Base-by-base conservation (phyloP, 2,797 vertebrate species). In the Hemibagrus guttatus region DNA sequence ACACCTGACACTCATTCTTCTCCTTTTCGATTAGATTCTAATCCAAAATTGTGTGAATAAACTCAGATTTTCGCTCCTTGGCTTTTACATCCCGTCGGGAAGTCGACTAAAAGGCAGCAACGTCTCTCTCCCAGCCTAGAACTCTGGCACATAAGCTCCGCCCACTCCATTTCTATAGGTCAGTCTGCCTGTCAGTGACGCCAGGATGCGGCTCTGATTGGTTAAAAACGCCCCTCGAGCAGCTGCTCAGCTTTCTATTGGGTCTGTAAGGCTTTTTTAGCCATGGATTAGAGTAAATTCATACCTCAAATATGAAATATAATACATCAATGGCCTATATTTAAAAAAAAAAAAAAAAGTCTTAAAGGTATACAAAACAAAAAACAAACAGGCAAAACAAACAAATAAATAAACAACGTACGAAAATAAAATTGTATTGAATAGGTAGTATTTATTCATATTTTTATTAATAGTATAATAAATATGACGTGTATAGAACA, bases 121-220 rank as follows among this genome's bases (percentile, higher is more conserved):
- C 92, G 89, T 90, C 87, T 90, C 92, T 93, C 90, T 91, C 93
- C 92, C 1, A 82, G 92, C 92, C 90, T 89, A 88, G 68, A 91
- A 91, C 89, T 92, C 89, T 84, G 16, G 79, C 75, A 52, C 74
- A 83, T 58, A 85, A 79, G 63, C 85, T 89, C 90, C 56, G 69
- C 92, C 94, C 90, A 85, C 42, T 19, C 0, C 19, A 4, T 42
- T 79, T n/a, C 86, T 84, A 95, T 94, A 95, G 93, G 95, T 54
- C 84, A 14, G 0, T 0, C 19, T 0, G 0, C 2, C n/a, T 81
- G 92, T 93, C 93, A 31, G 81, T 92, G 19, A 86, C 19, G 1
- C 1, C 16, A 6, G 0, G 2, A 26, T 42, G 61, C 11, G 16
- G 9, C 76, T 39, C 4, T 90, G 92, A 95, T 96, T 96, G 95